phyloP scores from a whole-genome alignment of 1,140 invertebrate species.

The Diplogasteroides magnus region DNA sequence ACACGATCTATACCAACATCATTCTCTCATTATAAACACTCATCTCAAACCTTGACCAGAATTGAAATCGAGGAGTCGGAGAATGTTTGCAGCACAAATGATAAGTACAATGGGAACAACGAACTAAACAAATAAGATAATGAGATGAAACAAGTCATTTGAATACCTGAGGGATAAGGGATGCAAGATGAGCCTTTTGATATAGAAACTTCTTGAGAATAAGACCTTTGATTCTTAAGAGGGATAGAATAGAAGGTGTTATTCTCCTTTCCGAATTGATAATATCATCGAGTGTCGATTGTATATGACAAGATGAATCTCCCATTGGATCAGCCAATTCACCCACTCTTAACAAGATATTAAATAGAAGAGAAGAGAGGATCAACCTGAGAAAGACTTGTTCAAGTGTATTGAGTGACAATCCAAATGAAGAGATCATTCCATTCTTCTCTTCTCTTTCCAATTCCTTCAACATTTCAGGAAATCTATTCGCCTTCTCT shows the following conservation, averaged over 20 bases:
- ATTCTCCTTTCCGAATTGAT: too few species aligned
- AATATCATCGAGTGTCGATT: too few species aligned
- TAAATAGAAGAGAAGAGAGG: background rate
- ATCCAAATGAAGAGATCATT: constrained; percentile 20
- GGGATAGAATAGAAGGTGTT: too few species aligned
- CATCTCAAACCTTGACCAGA: background rate
- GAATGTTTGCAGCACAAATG: background rate
- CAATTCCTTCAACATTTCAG: background rate
- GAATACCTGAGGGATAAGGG: background rate
- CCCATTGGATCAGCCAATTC: constrained; percentile 13
- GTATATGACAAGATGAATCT: too few species aligned
- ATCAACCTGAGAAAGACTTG: constrained; percentile 29
- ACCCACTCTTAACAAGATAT: background rate
- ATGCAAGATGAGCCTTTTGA: background rate
- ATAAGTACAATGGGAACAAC: background rate
- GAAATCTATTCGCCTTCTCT: constrained; percentile 9
- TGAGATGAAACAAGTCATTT: too few species aligned
- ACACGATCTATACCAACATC: background rate
- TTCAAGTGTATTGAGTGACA: constrained; percentile 34
- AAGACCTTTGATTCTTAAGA: too few species aligned
- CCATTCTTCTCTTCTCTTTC: background rate
- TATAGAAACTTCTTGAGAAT: too few species aligned
- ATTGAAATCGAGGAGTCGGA: background rate
- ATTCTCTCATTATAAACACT: background rate
- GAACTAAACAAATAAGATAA: background rate